Conservation (phyloP, 2,113 vertebrate genomes). For the Chunga burmeisteri region DNA sequence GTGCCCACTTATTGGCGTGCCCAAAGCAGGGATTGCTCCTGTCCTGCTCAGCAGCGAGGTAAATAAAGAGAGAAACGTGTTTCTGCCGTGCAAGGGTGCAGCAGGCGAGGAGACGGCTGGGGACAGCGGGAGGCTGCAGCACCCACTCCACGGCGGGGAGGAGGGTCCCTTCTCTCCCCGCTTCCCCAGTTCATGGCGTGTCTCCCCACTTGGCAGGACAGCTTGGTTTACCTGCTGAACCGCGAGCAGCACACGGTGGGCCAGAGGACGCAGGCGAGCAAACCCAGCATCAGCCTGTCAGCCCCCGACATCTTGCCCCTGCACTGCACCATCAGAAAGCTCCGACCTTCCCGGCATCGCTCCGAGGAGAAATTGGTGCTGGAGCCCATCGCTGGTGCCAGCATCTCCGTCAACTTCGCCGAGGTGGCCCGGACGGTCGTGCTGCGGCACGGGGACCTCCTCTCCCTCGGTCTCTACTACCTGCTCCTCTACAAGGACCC, state of each 20-base stretch:
- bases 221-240: conserved; percentile 91
- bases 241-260: conserved; percentile 91
- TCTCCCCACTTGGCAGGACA: conserved; percentile 79
- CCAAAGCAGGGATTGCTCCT: background rate
- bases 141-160: background rate
- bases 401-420: conserved; percentile 84
- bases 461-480: conserved; percentile 92
- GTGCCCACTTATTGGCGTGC: background rate
- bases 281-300: conserved; percentile 91
- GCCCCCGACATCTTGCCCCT: conserved; percentile 93
- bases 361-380: conserved; percentile 65
- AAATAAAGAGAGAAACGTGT: background rate
- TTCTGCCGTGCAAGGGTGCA: background rate
- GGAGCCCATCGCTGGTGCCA: conserved; percentile 84
- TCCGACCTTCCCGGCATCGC: conserved; percentile 37
- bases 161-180: background rate
- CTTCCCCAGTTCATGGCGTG: background rate
- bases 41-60: background rate
- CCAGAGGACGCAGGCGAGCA: conserved; percentile 89
- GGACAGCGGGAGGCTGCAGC: background rate
- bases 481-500: conserved; percentile 95
- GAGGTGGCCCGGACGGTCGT: conserved; percentile 80
- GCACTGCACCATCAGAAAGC: conserved; percentile 84
- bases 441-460: conserved; percentile 89
- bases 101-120: background rate